These are phyloP conservation scores for Julus scandinavius DNA, from an alignment of 2,888 invertebrate species.

Conservation along the genomic window DNA sequence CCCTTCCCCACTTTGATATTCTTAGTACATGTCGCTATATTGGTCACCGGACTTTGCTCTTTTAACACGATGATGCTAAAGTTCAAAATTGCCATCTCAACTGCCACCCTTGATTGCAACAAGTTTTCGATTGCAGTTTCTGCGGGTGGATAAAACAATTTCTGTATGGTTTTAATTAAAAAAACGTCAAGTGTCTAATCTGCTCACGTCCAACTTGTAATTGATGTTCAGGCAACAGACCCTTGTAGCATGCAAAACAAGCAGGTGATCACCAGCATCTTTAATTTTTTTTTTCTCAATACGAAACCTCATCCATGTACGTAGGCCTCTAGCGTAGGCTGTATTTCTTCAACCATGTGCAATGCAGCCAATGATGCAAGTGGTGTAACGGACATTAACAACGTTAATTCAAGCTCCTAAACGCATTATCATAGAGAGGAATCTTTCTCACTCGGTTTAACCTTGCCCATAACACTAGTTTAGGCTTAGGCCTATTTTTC, in stretches of 20 bases:
- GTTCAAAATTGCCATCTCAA: constrained; percentile 7
- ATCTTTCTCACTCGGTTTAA: constrained; percentile 15
- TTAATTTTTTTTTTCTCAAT: background rate
- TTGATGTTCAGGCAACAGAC: background rate
- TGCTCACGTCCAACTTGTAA: background rate
- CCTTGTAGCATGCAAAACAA: background rate
- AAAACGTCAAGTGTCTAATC: background rate
- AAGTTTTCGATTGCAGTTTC: background rate
- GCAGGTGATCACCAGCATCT: constrained; percentile 43
- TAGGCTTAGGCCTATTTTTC: constrained; percentile 33
- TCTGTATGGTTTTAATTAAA: background rate
- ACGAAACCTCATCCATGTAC: background rate
- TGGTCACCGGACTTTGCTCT: constrained; percentile 30
- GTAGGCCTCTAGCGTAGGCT: background rate
- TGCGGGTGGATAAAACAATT: background rate
- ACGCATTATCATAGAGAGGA: background rate
- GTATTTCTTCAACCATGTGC: background rate
- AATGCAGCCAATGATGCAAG: background rate
- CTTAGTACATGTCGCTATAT: background rate
- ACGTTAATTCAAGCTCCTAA: background rate
- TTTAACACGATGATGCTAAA: background rate
- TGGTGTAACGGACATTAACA: background rate
- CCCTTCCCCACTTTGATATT: background rate
- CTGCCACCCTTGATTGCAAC: background rate
- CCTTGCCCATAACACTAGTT: constrained; percentile 43